Percentiles rank a stretch among this genome's conserved stretches.
Evolutionary conservation across 2,888 invertebrate species (phyloP).

Genomic region (Erannis defoliaria): DNA sequence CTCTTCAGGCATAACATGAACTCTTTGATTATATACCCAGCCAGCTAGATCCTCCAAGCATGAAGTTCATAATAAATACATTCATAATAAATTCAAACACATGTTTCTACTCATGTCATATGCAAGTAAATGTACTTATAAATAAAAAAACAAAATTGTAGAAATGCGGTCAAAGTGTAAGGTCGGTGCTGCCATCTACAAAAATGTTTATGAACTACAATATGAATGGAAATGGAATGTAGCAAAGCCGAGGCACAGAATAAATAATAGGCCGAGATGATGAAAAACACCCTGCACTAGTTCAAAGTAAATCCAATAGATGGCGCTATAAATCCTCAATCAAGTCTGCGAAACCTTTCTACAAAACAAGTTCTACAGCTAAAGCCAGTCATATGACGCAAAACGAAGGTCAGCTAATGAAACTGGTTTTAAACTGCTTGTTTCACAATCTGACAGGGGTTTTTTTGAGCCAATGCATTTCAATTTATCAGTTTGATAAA

Average conservation of each 20-base stretch:
- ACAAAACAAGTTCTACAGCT: background rate
- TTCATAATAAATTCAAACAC: too few relatives aligned
- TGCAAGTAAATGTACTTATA: too few relatives aligned
- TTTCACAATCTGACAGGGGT: constrained; percentile 1
- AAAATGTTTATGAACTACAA: background rate
- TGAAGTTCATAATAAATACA: too few relatives aligned
- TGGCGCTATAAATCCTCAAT: background rate
- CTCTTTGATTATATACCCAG: too few relatives aligned
- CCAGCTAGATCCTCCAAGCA: too few relatives aligned
- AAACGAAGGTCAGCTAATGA: constrained; percentile 11
- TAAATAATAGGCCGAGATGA: background rate
- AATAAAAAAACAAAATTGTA: too few relatives aligned
- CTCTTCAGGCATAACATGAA: too few relatives aligned
- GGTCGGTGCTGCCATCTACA: constrained; percentile 1
- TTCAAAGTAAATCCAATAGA: background rate
- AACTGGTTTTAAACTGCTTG: constrained; percentile 9
- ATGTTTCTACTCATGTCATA: too few relatives aligned
- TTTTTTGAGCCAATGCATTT: background rate
- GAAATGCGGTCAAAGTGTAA: background rate
- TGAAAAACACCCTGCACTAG: background rate
- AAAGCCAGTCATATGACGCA: constrained; percentile 13
- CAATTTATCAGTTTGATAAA: background rate
- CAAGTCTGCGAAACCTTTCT: background rate
- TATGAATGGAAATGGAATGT: background rate
- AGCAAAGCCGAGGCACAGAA: background rate